Percentiles rank a stretch among this genome's conserved stretches.
These are phyloP conservation scores for Papilio helenus DNA, from an alignment of 1,140 invertebrate species.

Conservation along the genomic window DNA sequence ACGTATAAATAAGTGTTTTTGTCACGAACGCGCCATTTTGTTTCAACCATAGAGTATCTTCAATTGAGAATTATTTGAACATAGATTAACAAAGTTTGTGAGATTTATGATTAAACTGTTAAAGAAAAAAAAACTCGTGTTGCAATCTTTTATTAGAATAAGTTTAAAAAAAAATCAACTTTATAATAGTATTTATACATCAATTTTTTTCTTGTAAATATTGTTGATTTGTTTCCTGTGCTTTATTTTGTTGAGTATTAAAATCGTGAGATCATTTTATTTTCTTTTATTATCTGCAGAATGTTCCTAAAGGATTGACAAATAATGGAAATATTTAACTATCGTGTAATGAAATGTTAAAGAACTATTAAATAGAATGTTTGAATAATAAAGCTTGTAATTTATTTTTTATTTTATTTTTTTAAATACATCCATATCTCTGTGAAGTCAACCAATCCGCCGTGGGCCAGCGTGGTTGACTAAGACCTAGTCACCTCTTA, in stretches of 20 bases:
- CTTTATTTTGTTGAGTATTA: conserved; percentile 67
- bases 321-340: background rate
- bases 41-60: background rate
- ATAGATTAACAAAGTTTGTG: background rate
- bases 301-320: conserved; percentile 15
- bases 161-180: conserved; percentile 51
- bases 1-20: conserved; percentile 36
- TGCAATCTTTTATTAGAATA: conserved; percentile 41
- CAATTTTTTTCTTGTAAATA: conserved; percentile 59
- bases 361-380: background rate
- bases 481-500: no score
- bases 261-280: conserved; percentile 60
- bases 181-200: conserved; percentile 50
- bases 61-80: background rate
- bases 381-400: conserved; percentile 6
- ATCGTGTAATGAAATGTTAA: background rate
- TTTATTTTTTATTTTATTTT: background rate
- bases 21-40: background rate
- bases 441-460: no score
- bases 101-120: background rate
- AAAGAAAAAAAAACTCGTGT: conserved; percentile 42
- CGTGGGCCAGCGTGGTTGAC: no score
- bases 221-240: conserved; percentile 51
- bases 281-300: conserved; percentile 47
- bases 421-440: background rate